Base-by-base conservation (phyloP, 2,888 invertebrate genomes). In the Limnephilus lunatus region DNA sequence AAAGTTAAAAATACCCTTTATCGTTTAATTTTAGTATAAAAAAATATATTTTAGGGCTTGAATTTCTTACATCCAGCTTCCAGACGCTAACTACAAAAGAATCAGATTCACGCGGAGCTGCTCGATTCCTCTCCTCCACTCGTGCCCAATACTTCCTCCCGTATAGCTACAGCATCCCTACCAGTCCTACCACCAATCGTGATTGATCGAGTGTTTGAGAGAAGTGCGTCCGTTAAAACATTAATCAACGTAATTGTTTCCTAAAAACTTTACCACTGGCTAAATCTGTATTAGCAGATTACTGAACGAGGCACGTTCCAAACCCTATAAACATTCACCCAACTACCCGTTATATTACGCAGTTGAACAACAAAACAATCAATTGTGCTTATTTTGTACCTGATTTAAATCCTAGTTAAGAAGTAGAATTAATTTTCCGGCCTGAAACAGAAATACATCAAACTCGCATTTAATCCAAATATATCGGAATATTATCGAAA, bases 161-260 rank as follows among this genome's bases (percentile, higher is more conserved):
- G 11, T 44, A 12, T 3, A 48, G 32, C 9, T 39, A 30, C 82
- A 32, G 32, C 31, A n/a, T 85, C 32, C 25, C 85, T 39, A 85
- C 82, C 15, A 81, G 12, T 53, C 44, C 53, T 82, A 25, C 32
- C 53, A 53, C 80, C 39, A 80, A 32, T 48, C 39, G 53, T 93
- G 93, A 93, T 92, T 92, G 93, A 93, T 93, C 81, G 93, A 82
- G 81, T 91, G 86, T 90, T 91, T 83, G 82, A 92, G 81, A 89
- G 92, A 89, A 89, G 88, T 89, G 31, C 92, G 83, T 85, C 91
- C 68, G 53, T 85, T 44, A 31, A 85, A 82, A 53, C 89, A 92
- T 93, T 93, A 92, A 93, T 93, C 93, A 93, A 90, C 90, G 91
- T 93, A 92, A 92, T 93, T 93, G 93, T 91, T 93, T 92, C 90